Evolutionary conservation across 2,888 invertebrate species (phyloP), one percentile per base, ranked within the genome.

Genomic region (Cephonodes hylas): DNA sequence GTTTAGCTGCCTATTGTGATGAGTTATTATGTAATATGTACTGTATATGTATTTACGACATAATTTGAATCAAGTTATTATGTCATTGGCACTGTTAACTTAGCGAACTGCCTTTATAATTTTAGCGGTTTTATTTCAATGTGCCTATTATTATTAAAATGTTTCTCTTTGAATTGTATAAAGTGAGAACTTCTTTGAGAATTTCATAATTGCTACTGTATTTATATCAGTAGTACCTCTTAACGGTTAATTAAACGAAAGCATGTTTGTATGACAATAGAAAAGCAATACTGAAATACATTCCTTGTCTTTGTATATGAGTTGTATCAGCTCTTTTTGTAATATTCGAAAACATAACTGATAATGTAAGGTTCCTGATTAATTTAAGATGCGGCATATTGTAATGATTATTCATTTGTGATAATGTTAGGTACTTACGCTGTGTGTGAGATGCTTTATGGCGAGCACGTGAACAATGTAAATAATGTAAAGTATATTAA

Each of bases 391-490:
- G 27, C 27, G 18, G 73, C 72, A 75, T 77, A 73, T 76, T 74
- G 75, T 76, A 73, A 72, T 71, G 73, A 79, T 68, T 69, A 77
- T 73, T 77, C 79, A 79, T 83, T 85, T 91, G 91, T 92, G 91
- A 92, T 91, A 91, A 88, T 78, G 73, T 83, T 86, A 88, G 84
- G 86, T 89, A 90, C 87, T 90, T 90, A 86, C 75, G 69, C 75
- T 80, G 74, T 81, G 80, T 74, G 75, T 79, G 80, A 73, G 73
- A 76, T 81, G 72, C 74, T 70, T 76, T 81, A 75, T 80, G 76
- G 80, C 68, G 79, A 79, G 64, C 73, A 77, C 76, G 69, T 77
- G 70, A 73, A 71, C 71, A 70, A 78, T 85, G 83, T 84, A 88
- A 77, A 84, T 85, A 83, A 71, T 73, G 76, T 66, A 68, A 66